phyloP scores from a whole-genome alignment of 2,888 invertebrate genomes.

The Eupithecia pulchellata region DNA sequence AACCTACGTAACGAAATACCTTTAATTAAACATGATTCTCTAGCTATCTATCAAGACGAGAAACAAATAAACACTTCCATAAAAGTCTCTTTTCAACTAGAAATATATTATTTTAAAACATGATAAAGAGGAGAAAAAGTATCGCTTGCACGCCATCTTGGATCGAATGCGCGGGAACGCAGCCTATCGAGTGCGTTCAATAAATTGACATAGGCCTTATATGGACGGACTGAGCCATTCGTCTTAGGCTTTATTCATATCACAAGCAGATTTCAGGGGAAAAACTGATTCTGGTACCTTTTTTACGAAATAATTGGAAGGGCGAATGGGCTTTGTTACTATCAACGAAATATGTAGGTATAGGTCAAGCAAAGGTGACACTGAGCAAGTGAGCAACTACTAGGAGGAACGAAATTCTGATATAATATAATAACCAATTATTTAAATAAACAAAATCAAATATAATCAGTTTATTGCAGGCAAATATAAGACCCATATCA shows the following conservation, averaged over 20 bases:
- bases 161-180: conserved; percentile 67
- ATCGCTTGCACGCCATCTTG: conserved; percentile 66
- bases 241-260: conserved; percentile 52
- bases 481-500: too few relatives aligned
- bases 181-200: conserved; percentile 63
- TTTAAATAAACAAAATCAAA: too few relatives aligned
- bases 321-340: too few relatives aligned
- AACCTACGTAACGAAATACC: too few relatives aligned
- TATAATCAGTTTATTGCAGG: too few relatives aligned
- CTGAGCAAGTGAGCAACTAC: too few relatives aligned
- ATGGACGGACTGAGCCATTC: conserved; percentile 67
- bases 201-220: conserved; percentile 82
- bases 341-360: too few relatives aligned
- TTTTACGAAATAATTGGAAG: neutral
- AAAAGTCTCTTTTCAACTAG: conserved; percentile 46
- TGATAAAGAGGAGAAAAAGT: conserved; percentile 62
- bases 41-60: neutral
- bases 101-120: conserved; percentile 61
- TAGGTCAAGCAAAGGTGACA: too few relatives aligned
- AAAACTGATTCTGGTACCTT: neutral
- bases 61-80: neutral
- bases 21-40: too few relatives aligned
- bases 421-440: too few relatives aligned
- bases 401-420: too few relatives aligned
- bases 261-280: conserved; percentile 9